These are phyloP conservation scores for Proterorhinus semilunaris DNA, from an alignment of 2,113 vertebrate species.

Conservation along the genomic window DNA sequence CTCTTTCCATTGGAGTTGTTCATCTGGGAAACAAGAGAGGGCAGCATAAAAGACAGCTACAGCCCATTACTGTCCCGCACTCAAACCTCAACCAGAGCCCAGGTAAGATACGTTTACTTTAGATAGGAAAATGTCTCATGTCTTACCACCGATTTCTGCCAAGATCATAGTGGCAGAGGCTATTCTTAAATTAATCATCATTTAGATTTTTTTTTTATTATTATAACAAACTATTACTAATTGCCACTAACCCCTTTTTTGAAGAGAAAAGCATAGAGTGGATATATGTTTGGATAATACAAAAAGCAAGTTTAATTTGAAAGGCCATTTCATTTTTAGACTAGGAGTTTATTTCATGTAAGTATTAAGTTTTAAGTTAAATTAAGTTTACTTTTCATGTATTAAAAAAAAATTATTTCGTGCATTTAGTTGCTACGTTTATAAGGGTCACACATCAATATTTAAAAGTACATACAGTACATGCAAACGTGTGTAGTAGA, in stretches of 20 bases:
- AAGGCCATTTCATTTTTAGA: neutral
- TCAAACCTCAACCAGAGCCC: constrained; percentile 3
- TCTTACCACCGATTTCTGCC: too few species aligned
- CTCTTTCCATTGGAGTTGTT: constrained; percentile 31
- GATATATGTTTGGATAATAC: too few species aligned
- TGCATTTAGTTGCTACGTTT: neutral
- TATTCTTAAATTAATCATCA: too few species aligned
- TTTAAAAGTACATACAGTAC: neutral
- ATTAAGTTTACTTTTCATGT: neutral
- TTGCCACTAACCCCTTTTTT: too few species aligned
- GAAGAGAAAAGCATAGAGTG: too few species aligned
- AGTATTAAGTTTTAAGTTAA: neutral
- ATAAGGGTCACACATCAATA: neutral
- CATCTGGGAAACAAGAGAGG: constrained; percentile 30
- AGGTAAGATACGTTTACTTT: constrained; percentile 56
- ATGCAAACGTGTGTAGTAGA: neutral
- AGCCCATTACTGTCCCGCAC: constrained; percentile 5
- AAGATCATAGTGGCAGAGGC: too few species aligned
- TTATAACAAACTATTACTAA: too few species aligned
- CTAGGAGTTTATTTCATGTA: neutral
- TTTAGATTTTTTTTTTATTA: too few species aligned
- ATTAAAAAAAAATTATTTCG: neutral
- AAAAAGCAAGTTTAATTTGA: too few species aligned
- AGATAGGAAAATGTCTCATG: too few species aligned
- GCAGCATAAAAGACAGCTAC: constrained; percentile 27